Evolutionary conservation across 2,113 vertebrate genomes (phyloP).

Genomic region (Suricata suricatta): DNA sequence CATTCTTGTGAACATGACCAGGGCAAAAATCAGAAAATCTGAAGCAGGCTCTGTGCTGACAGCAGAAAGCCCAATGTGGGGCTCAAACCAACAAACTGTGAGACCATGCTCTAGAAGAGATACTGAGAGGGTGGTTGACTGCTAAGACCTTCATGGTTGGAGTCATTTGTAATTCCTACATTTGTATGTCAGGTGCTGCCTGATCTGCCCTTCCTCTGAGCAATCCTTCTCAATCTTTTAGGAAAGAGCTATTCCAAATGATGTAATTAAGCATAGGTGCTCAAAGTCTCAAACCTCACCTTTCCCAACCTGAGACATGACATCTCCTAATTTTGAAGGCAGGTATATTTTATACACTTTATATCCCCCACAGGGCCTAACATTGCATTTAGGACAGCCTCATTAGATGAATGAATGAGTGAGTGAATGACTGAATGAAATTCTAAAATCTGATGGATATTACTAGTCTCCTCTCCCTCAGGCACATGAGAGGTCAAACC

Average conservation of each 20-base stretch:
- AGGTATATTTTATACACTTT: not conserved
- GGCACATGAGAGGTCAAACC: not conserved
- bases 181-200: not conserved
- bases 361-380: not conserved
- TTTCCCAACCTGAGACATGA: not conserved
- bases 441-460: not conserved
- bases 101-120: not conserved
- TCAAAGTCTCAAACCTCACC: not conserved
- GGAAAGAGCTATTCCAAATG: not conserved
- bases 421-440: not conserved
- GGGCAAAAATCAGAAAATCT: no score
- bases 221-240: not conserved
- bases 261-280: not conserved
- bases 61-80: no score
- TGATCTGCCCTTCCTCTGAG: not conserved
- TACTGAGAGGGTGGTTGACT: not conserved
- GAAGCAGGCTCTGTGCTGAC: no score
- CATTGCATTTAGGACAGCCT: not conserved
- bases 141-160: not conserved
- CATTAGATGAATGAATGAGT: not conserved
- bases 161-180: not conserved
- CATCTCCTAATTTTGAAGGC: not conserved
- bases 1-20: not conserved
- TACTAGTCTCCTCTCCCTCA: not conserved
- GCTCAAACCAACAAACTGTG: no score